Base-by-base conservation (phyloP, 2,113 vertebrate genomes). In the Aldabrachelys gigantea region DNA sequence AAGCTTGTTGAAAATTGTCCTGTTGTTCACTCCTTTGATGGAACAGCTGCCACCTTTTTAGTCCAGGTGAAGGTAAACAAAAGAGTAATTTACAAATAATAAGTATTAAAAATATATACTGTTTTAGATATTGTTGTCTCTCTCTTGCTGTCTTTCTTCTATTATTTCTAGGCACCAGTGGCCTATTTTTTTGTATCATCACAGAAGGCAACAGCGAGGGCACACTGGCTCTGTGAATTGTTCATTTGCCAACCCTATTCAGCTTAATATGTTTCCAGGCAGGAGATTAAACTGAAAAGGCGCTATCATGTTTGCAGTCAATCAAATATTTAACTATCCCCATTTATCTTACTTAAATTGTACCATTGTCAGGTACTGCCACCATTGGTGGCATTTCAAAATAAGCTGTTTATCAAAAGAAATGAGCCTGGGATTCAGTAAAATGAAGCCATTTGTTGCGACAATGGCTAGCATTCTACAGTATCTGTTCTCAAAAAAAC, bases 381-480 rank as follows among this genome's bases (percentile, higher is more conserved):
- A 44, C 81, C 76, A 75, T 50, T 54, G 62, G 49, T 83, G 62
- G 52, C 47, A 76, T 91, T 94, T 90, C 54, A 92, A 92, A 54
- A 57, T 59, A 5, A 52, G 52, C 56, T 65, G 38, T 88, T 95
- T 94, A 54, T 24, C 84, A 79, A 72, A 50, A 49, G 35, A 49
- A 50, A 57, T 11, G 84, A 54, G 25, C 6, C 3, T 87, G 57
- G 69, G 91, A 87, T 90, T 56, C 88, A 91, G 38, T 29, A 72
- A 84, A 95, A 90, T 41, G 31, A 89, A 78, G 56, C 0, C 0
- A 72, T 96, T 94, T 96, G 87, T 92, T 91, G 27, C 80, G 54
- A 35, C 90, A 95, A 54, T 93, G 81, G 95, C 92, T 95, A 92
- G 95, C 0, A 1, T 75, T 94, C 81, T 56, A 2, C 2, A 81